phyloP scores from a whole-genome alignment of 2,113 vertebrate genomes.

The Apteryx owenii region DNA sequence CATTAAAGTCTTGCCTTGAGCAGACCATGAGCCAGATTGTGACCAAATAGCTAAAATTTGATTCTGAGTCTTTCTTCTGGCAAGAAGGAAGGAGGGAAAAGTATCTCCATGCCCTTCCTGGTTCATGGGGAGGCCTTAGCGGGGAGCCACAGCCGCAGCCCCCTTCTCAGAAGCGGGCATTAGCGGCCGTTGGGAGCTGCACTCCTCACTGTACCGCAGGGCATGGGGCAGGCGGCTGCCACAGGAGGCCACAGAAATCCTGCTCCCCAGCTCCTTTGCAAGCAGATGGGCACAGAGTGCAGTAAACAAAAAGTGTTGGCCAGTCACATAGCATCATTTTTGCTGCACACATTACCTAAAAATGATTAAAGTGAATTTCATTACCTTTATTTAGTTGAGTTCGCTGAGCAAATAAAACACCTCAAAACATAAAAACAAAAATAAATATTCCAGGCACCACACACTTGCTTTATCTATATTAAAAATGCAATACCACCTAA shows the following conservation, averaged over 20 bases:
- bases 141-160: not conserved
- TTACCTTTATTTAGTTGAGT: not conserved
- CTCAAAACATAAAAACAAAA: not conserved
- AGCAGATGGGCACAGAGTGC: not conserved
- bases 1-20: not conserved
- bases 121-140: not conserved
- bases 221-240: not conserved
- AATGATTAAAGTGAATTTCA: not conserved
- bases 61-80: conserved; percentile 6
- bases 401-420: not conserved
- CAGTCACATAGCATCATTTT: not conserved
- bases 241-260: too few relatives aligned
- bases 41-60: conserved; percentile 5
- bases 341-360: not conserved
- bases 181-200: accelerated
- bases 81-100: not conserved
- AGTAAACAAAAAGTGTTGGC: not conserved
- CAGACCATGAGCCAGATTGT: not conserved
- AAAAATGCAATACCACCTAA: not conserved
- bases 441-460: not conserved
- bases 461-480: not conserved
- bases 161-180: not conserved
- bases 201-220: accelerated
- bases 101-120: not conserved
- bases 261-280: not conserved